Conservation (phyloP, 2,797 vertebrate genomes). For the Natrix natrix region DNA sequence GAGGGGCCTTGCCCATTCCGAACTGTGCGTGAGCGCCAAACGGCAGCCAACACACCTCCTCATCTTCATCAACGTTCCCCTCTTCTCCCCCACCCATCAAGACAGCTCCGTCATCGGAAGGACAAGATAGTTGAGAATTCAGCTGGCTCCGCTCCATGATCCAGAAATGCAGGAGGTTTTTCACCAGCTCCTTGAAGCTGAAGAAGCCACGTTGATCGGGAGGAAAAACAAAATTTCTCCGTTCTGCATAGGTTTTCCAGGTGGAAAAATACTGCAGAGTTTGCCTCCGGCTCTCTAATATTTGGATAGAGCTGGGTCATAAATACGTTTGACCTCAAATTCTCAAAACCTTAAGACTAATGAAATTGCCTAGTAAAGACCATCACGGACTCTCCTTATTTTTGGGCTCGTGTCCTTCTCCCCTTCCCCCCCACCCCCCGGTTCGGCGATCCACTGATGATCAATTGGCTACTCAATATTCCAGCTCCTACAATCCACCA, state of each 20-base stretch:
- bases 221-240: neutral
- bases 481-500: neutral
- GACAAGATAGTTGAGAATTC: accelerated
- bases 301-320: neutral
- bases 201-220: neutral
- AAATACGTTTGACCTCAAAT: conserved; percentile 19
- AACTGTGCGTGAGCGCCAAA: neutral
- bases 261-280: neutral
- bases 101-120: neutral
- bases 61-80: neutral
- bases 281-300: neutral
- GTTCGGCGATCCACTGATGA: neutral
- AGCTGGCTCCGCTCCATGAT: neutral
- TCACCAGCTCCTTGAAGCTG: neutral
- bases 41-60: neutral
- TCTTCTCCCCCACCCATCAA: neutral
- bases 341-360: neutral
- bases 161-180: neutral
- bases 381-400: neutral
- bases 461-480: neutral
- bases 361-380: conserved; percentile 14
- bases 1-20: neutral
- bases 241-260: neutral
- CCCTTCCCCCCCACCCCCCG: neutral
- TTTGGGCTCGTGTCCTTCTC: too few species aligned